Conservation (phyloP, 2,113 vertebrate species). For the Aphyosemion australe region DNA sequence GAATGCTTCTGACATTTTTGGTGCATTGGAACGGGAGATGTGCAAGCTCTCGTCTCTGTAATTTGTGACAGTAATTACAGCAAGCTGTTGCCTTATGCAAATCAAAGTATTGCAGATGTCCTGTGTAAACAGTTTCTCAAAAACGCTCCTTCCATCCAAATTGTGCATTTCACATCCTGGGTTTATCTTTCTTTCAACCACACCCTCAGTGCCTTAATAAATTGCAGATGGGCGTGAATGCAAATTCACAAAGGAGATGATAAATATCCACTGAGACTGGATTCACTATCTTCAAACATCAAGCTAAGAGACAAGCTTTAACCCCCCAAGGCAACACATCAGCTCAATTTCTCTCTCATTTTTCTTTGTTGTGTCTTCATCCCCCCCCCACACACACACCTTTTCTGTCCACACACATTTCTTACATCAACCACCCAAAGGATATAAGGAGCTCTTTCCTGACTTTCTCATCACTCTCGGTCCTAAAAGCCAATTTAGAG, state of each 20-base stretch:
- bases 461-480: slow-evolving; percentile 18
- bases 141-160: slow-evolving; percentile 26
- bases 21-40: slow-evolving; percentile 18
- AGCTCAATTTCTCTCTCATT: slow-evolving; percentile 38
- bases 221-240: slow-evolving; percentile 51
- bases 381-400: slow-evolving; percentile 1
- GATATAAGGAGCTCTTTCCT: slow-evolving; percentile 30
- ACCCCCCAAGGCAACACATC: slow-evolving; percentile 56
- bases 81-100: slow-evolving; percentile 45
- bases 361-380: slow-evolving; percentile 37
- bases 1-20: slow-evolving; percentile 20
- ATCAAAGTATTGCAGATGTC: slow-evolving; percentile 53
- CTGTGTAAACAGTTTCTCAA: slow-evolving; percentile 29
- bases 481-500: slow-evolving; percentile 64
- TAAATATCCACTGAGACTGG: slow-evolving; percentile 62
- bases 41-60: slow-evolving; percentile 25
- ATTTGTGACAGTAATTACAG: slow-evolving; percentile 46
- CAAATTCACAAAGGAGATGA: slow-evolving; percentile 56
- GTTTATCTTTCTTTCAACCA: slow-evolving; percentile 18
- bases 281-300: slow-evolving; percentile 66
- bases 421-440: slow-evolving; percentile 28
- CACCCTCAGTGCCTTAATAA: slow-evolving; percentile 55
- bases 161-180: not conserved
- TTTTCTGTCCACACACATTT: slow-evolving; percentile 45
- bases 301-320: slow-evolving; percentile 45